Conservation (phyloP, 2,797 vertebrate species). For the Pseudopleuronectes americanus region DNA sequence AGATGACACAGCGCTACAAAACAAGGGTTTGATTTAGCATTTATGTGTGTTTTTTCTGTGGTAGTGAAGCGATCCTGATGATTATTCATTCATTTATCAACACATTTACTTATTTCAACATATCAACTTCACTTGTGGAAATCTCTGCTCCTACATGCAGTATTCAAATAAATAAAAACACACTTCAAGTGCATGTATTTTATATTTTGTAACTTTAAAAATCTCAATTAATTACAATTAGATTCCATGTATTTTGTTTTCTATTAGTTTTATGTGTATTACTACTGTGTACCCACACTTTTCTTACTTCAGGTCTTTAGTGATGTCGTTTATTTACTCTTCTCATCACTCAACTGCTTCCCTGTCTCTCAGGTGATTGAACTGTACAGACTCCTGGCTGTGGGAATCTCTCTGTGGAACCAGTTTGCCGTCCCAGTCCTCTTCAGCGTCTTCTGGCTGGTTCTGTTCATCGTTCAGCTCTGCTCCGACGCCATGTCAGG, state of each 20-base stretch:
- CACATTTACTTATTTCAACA: too few species aligned
- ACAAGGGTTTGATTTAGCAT: too few species aligned
- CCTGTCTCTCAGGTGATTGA: slow-evolving; percentile 80
- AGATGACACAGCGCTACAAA: too few species aligned
- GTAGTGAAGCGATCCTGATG: too few species aligned
- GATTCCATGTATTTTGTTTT: neutral
- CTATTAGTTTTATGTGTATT: neutral
- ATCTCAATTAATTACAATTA: neutral
- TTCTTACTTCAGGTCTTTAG: too few species aligned
- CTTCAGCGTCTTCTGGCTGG: slow-evolving; percentile 90
- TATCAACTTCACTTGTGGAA: too few species aligned
- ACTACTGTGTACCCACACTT: too few species aligned
- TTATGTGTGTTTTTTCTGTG: too few species aligned
- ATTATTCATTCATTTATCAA: too few species aligned
- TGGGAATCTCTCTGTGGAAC: slow-evolving; percentile 88
- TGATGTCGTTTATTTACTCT: neutral
- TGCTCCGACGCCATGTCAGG: slow-evolving; percentile 70
- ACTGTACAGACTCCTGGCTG: slow-evolving; percentile 82
- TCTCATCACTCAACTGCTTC: neutral
- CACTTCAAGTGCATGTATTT: too few species aligned
- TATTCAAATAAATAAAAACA: neutral
- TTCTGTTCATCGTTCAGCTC: slow-evolving; percentile 86
- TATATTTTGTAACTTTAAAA: neutral
- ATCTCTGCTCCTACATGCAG: neutral
- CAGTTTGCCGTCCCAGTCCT: slow-evolving; percentile 87